Percentiles rank a stretch among this genome's conserved stretches.
These are phyloP conservation scores for Onychomys torridus DNA, from an alignment of 2,797 vertebrate species.

Conservation along the genomic window DNA sequence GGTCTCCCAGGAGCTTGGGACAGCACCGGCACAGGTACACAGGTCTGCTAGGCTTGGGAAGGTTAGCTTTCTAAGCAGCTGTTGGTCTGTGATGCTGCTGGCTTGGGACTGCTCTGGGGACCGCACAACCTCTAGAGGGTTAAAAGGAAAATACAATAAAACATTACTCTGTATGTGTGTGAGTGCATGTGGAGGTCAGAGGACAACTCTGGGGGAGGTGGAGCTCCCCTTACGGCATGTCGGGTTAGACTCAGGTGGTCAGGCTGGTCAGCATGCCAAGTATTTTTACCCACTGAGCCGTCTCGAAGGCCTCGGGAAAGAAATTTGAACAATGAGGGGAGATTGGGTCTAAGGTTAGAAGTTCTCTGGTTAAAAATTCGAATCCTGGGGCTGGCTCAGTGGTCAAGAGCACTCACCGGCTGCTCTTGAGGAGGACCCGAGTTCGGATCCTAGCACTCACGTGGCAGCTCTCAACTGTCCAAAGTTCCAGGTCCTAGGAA, in stretches of 20 bases:
- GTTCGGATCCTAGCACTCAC: not conserved
- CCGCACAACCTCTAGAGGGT: not conserved
- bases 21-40: fast-evolving
- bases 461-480: not conserved
- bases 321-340: not conserved
- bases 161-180: not conserved
- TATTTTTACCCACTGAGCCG: not conserved
- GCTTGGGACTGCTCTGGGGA: not conserved
- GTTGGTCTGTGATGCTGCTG: not conserved
- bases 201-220: no score
- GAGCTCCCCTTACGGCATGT: no score
- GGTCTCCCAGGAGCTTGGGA: not conserved
- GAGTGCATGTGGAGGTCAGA: not conserved
- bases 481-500: not conserved
- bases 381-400: not conserved
- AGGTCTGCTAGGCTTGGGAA: not conserved
- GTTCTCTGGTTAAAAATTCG: not conserved
- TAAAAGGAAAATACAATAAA: not conserved
- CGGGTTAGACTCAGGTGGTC: not conserved
- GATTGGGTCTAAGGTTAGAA: not conserved
- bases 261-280: not conserved
- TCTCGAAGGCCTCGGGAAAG: not conserved
- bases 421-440: not conserved
- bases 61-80: no score
- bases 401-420: not conserved